These are phyloP conservation scores for Crypturellus tataupa DNA, from an alignment of 2,797 vertebrate species.

Conservation along the genomic window DNA sequence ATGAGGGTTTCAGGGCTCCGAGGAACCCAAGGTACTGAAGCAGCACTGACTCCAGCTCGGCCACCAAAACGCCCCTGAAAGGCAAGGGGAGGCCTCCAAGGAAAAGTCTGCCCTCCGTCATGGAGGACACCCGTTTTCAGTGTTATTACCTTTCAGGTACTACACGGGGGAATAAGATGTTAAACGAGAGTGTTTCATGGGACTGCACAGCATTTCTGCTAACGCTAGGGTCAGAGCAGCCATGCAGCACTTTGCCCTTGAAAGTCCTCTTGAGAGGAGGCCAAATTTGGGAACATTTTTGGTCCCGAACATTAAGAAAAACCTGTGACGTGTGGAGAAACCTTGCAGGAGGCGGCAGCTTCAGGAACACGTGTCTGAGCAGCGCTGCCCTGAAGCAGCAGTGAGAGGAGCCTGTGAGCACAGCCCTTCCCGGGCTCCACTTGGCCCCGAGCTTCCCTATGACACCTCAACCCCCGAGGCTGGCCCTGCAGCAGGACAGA, in stretches of 20 bases:
- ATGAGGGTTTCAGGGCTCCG: not conserved
- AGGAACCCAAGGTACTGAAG: not conserved
- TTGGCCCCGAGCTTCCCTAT: not conserved
- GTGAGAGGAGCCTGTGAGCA: not conserved
- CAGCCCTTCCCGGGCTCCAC: not conserved
- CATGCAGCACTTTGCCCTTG: conserved; percentile 8
- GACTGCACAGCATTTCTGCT: not conserved
- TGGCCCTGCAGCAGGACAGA: conserved; percentile 32
- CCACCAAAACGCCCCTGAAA: not conserved
- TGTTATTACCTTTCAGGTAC: not conserved
- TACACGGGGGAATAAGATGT: not conserved
- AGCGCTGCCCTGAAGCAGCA: not conserved
- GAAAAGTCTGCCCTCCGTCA: not conserved
- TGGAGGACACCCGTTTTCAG: not conserved
- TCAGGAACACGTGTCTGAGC: not conserved
- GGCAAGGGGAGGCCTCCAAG: not conserved
- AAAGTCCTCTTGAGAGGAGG: not conserved
- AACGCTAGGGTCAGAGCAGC: not conserved
- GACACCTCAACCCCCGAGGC: not conserved
- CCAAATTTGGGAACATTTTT: not conserved
- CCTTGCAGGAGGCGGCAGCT: not conserved
- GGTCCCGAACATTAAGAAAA: not conserved
- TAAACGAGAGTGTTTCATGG: not conserved
- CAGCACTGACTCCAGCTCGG: not conserved
- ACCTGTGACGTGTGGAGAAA: not conserved